Percentiles rank a stretch among this genome's conserved stretches.
Evolutionary conservation across 2,797 vertebrate genomes (phyloP).

Genomic region (Molossus alvarezi): DNA sequence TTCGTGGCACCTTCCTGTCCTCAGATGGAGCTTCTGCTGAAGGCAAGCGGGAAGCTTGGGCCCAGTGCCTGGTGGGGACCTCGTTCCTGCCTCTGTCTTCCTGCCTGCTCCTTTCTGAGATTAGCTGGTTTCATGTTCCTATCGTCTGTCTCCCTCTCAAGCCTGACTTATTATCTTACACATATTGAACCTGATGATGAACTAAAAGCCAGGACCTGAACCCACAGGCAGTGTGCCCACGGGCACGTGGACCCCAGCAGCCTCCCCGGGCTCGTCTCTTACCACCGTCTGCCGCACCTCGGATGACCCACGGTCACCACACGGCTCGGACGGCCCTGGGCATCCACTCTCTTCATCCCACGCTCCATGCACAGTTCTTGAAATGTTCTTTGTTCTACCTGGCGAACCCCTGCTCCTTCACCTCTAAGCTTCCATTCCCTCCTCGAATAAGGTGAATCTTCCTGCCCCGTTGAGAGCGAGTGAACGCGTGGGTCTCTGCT

Average conservation of each 20-base stretch:
- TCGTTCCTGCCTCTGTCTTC: rapidly evolving
- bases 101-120: background rate
- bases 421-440: background rate
- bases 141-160: background rate
- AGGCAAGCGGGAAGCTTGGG: background rate
- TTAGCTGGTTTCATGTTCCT: background rate
- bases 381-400: background rate
- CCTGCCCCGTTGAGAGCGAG: background rate
- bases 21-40: background rate
- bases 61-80: background rate
- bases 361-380: too few species aligned
- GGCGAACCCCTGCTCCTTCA: background rate
- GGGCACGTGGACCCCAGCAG: rapidly evolving
- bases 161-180: background rate
- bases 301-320: background rate
- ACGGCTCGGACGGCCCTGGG: too few species aligned
- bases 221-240: background rate
- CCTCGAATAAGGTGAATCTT: background rate
- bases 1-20: background rate
- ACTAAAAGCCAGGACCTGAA: background rate
- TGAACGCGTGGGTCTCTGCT: background rate
- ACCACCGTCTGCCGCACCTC: rapidly evolving
- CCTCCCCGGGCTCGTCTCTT: background rate
- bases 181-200: background rate
- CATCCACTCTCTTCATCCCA: rapidly evolving